Conservation (phyloP, 2,888 invertebrate genomes). For the Cistogaster globosa region DNA sequence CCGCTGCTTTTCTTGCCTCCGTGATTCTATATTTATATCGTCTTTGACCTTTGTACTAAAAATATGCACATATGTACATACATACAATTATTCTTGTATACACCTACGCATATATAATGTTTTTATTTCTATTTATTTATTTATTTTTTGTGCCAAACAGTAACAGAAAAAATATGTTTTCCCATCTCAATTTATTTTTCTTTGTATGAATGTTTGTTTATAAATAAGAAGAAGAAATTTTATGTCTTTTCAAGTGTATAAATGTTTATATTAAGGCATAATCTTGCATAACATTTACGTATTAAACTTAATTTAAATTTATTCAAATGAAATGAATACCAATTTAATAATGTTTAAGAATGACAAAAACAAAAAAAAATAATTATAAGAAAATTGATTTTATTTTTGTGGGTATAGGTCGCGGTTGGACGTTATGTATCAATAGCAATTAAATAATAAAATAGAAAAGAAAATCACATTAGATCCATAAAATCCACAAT, state of each 20-base stretch:
- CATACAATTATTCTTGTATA: slow-evolving; percentile 10
- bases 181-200: too few relatives aligned
- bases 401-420: too few relatives aligned
- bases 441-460: too few relatives aligned
- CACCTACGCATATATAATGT: slow-evolving; percentile 18
- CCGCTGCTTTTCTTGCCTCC: too few relatives aligned
- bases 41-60: slow-evolving; percentile 30
- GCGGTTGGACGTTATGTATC: too few relatives aligned
- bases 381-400: too few relatives aligned
- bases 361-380: too few relatives aligned
- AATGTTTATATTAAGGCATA: slow-evolving; percentile 8
- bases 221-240: neutral
- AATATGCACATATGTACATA: neutral
- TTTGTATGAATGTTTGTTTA: too few relatives aligned
- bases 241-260: neutral
- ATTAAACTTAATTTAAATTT: neutral
- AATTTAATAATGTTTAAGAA: too few relatives aligned
- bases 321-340: too few relatives aligned
- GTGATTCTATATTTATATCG: slow-evolving; percentile 9
- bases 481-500: too few relatives aligned
- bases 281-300: slow-evolving; percentile 8
- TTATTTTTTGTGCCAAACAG: slow-evolving; percentile 7
- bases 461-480: too few relatives aligned
- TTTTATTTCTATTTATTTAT: neutral
- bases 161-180: neutral